Base-by-base conservation (phyloP, 2,888 invertebrate species). In the Drosophila phalerata region DNA sequence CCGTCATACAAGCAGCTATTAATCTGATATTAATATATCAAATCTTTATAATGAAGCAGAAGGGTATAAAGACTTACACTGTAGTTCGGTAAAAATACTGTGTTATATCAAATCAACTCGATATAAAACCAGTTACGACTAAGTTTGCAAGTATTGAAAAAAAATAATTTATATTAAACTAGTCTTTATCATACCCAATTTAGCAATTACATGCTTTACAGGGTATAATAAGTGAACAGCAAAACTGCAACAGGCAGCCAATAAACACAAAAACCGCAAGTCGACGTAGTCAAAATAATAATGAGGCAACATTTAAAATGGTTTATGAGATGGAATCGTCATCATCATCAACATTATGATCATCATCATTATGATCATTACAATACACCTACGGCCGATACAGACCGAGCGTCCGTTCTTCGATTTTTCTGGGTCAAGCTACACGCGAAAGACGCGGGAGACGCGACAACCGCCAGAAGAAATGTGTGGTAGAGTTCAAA, bases 221-320 rank as follows among this genome's bases (percentile, higher is more conserved):
- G 75, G 65, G 79, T 66, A 69, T 57, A 51, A 55, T 32, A 56
- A 68, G 53, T 32, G 47, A 19, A 19, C 19, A 43, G 67, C 28
- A 43, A 65, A 74, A 67, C 45, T 73, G 71, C 85, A 71, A 47
- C 56, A 45, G 52, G 53, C 67, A 51, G 53, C 64, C 73, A 78
- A 83, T 83, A 88, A 85, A 83, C 76, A 76, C 69, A 73, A 88
- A 81, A 84, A 86, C 84, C 88, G 87, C 88, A 86, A 76, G 60
- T 43, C 80, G 60, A 83, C 81, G 81, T 57, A 88, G 86, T 83
- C 89, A 86, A 84, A 84, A 84, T 84, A 80, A 86, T 84, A 84
- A 84, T 84, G 81, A 84, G 84, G 52, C 86, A 83, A 88, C 84
- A 83, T 83, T 88, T 86, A 83, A 86, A 88, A 86, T 81, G 78